phyloP scores from a whole-genome alignment of 2,888 invertebrate species.

The Leucania comma region DNA sequence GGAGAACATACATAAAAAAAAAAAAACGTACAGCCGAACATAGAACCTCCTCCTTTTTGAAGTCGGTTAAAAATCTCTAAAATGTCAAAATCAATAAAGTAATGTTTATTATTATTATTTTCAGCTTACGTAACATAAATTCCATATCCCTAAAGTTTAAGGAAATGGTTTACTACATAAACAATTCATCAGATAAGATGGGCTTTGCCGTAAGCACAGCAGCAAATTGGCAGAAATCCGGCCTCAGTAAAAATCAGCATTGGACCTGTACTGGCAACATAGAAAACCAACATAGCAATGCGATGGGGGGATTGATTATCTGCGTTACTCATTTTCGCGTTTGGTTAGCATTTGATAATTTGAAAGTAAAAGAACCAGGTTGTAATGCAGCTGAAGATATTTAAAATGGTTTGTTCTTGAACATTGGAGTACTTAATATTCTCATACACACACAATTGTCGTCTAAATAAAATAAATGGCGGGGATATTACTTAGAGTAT shows the following conservation, averaged over 20 bases:
- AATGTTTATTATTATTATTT: constrained; percentile 4
- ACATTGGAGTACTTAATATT: not conserved
- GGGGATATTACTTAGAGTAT: not conserved
- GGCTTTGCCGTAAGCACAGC: constrained; percentile 80
- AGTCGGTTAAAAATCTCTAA: too few relatives aligned
- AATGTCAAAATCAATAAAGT: not conserved
- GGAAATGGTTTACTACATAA: constrained; percentile 69
- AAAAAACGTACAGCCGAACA: too few relatives aligned
- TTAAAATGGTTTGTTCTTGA: constrained; percentile 4
- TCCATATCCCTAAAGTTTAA: constrained; percentile 75
- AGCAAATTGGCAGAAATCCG: constrained; percentile 74
- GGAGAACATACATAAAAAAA: too few relatives aligned
- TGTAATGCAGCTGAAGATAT: constrained; percentile 61
- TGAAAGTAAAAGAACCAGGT: constrained; percentile 79
- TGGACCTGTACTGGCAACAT: constrained; percentile 77
- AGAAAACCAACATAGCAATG: constrained; percentile 64
- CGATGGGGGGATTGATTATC: constrained; percentile 71
- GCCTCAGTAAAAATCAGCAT: constrained; percentile 62
- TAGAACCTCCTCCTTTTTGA: too few relatives aligned
- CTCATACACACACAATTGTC: too few relatives aligned
- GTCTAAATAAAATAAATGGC: too few relatives aligned
- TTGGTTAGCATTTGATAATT: constrained; percentile 79
- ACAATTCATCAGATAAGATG: constrained; percentile 68
- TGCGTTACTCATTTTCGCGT: constrained; percentile 74
- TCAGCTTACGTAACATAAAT: constrained; percentile 77